Evolutionary conservation across 2,797 vertebrate genomes (phyloP).

Genomic region (Myotis findleyi): DNA sequence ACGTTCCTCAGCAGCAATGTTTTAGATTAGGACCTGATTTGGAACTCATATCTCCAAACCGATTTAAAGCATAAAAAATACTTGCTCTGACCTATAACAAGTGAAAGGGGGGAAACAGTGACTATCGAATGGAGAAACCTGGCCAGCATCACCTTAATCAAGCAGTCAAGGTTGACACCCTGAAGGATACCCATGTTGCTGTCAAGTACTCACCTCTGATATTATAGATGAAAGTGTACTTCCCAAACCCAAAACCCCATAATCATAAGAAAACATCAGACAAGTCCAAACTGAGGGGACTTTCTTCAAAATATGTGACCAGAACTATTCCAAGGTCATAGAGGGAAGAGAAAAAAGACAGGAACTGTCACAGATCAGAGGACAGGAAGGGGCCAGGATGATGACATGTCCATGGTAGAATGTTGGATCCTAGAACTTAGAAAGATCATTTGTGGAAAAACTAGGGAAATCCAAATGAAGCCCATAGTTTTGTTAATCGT

Average conservation of each 20-base stretch:
- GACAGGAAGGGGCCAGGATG: not conserved
- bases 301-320: not conserved
- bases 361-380: not conserved
- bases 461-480: not conserved
- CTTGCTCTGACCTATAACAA: not conserved
- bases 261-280: not conserved
- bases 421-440: not conserved
- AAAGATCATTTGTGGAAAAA: not conserved
- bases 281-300: not conserved
- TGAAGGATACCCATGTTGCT: not conserved
- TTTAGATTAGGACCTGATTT: not conserved
- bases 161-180: not conserved
- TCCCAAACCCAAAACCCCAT: not conserved
- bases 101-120: not conserved
- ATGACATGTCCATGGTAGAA: not conserved
- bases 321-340: not conserved
- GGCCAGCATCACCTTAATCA: not conserved
- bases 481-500: not conserved
- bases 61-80: slow-evolving; percentile 9
- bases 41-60: not conserved
- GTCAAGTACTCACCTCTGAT: not conserved
- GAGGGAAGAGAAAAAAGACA: not conserved
- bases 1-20: not conserved
- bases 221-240: not conserved
- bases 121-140: not conserved